Conservation (phyloP, 2,888 invertebrate species). For the Carcina quercana region DNA sequence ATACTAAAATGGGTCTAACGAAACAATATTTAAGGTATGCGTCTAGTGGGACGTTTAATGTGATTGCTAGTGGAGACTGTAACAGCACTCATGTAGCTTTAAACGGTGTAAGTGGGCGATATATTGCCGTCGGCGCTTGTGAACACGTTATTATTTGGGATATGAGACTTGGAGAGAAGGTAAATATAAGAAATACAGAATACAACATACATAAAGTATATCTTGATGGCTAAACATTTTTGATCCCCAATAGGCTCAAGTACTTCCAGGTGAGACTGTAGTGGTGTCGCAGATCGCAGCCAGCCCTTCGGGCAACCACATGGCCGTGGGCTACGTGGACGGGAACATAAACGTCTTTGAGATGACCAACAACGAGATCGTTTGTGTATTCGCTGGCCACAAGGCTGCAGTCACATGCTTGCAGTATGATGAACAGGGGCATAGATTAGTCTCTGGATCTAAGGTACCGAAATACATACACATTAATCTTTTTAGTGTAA, state of each 20-base stretch:
- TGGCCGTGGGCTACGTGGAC: conserved; percentile 95
- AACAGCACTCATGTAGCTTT: conserved; percentile 87
- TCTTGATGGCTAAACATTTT: not conserved
- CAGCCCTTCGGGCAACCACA: conserved; percentile 82
- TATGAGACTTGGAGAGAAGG: conserved; percentile 87
- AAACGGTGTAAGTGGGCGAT: conserved; percentile 86
- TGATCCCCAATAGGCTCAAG: conserved; percentile 75
- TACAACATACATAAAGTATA: not conserved
- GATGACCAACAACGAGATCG: conserved; percentile 80
- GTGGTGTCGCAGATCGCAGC: conserved; percentile 85
- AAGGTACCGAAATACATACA: too few species aligned
- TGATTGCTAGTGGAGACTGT: conserved; percentile 86
- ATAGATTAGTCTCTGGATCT: conserved; percentile 91
- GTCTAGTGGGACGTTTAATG: conserved; percentile 89
- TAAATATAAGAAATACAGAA: conserved; percentile 30
- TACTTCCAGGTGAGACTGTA: conserved; percentile 86
- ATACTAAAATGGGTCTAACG: conserved; percentile 83
- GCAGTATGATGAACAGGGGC: conserved; percentile 87
- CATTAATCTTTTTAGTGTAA: too few species aligned
- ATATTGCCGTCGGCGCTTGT: conserved; percentile 92
- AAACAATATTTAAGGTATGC: conserved; percentile 95
- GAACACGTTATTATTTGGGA: conserved; percentile 98
- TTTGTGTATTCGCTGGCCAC: conserved; percentile 88
- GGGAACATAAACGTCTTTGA: conserved; percentile 91
- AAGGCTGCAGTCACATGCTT: conserved; percentile 87